Evolutionary conservation across 2,888 invertebrate genomes (phyloP).

Genomic region (Synanthedon andrenaeformis): DNA sequence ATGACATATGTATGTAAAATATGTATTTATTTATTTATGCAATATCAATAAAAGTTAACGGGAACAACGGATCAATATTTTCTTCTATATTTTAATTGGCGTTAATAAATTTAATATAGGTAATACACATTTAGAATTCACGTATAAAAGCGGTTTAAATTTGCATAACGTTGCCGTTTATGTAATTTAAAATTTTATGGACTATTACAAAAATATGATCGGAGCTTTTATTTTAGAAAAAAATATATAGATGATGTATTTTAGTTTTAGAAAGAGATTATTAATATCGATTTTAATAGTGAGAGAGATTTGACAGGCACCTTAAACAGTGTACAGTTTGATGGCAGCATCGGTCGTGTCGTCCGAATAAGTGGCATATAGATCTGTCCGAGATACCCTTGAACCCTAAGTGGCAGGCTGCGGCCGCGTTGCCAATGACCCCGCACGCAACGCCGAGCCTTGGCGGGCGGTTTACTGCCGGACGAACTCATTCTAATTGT

Average conservation of each 20-base stretch:
- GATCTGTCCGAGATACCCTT: slow-evolving; percentile 59
- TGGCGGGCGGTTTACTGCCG: slow-evolving; percentile 18
- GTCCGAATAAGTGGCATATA: slow-evolving; percentile 38
- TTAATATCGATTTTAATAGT: too few species aligned
- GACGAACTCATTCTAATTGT: slow-evolving; percentile 43
- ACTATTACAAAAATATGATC: slow-evolving; percentile 27
- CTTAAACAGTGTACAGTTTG: not conserved
- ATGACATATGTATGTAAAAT: too few species aligned
- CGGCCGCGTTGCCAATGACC: slow-evolving; percentile 73
- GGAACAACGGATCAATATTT: slow-evolving; percentile 11
- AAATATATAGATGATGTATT: not conserved
- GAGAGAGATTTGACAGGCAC: too few species aligned
- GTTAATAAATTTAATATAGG: slow-evolving; percentile 10
- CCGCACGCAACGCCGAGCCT: slow-evolving; percentile 57
- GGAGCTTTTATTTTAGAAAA: slow-evolving; percentile 4
- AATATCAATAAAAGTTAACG: slow-evolving; percentile 24
- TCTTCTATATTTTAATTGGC: slow-evolving; percentile 17
- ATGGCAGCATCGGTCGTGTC: not conserved
- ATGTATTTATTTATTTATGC: too few species aligned
- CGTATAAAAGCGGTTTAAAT: slow-evolving; percentile 27
- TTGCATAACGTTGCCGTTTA: slow-evolving; percentile 44
- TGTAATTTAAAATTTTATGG: slow-evolving; percentile 48
- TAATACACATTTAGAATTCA: slow-evolving; percentile 16
- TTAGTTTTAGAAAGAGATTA: too few species aligned
- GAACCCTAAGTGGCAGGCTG: slow-evolving; percentile 71